Conservation (phyloP, 1,140 invertebrate genomes). For the Eumeta japonica region DNA sequence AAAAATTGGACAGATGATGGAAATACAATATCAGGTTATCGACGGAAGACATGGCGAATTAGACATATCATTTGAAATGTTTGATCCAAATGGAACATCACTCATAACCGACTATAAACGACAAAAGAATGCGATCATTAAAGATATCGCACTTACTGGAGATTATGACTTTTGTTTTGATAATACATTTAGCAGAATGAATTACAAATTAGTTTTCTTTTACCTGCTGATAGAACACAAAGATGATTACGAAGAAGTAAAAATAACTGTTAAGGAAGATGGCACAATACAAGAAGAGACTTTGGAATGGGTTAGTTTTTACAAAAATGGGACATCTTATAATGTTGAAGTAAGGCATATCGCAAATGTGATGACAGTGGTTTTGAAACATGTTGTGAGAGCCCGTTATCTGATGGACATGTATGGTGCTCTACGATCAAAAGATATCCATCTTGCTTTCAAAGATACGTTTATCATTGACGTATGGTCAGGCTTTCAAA, state of each 20-base stretch:
- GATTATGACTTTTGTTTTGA: conserved; percentile 81
- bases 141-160: conserved; percentile 53
- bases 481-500: conserved; percentile 43
- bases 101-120: conserved; percentile 64
- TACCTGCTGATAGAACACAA: conserved; percentile 67
- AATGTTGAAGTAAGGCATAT: conserved; percentile 28
- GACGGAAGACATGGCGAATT: conserved; percentile 75
- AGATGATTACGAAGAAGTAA: conserved; percentile 11
- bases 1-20: conserved; percentile 60
- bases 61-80: conserved; percentile 70
- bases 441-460: conserved; percentile 36
- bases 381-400: conserved; percentile 26
- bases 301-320: conserved; percentile 31
- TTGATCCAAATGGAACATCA: conserved; percentile 62
- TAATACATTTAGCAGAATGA: conserved; percentile 74
- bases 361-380: conserved; percentile 24
- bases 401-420: conserved; percentile 35
- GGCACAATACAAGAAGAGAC: conserved; percentile 25
- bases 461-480: conserved; percentile 48
- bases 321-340: conserved; percentile 26
- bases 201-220: conserved; percentile 77
- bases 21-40: conserved; percentile 74
- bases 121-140: conserved; percentile 62
- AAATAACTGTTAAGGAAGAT: conserved; percentile 14
- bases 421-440: conserved; percentile 31